Base-by-base conservation (phyloP, 2,797 vertebrate species). In the Sebastes iracundus region DNA sequence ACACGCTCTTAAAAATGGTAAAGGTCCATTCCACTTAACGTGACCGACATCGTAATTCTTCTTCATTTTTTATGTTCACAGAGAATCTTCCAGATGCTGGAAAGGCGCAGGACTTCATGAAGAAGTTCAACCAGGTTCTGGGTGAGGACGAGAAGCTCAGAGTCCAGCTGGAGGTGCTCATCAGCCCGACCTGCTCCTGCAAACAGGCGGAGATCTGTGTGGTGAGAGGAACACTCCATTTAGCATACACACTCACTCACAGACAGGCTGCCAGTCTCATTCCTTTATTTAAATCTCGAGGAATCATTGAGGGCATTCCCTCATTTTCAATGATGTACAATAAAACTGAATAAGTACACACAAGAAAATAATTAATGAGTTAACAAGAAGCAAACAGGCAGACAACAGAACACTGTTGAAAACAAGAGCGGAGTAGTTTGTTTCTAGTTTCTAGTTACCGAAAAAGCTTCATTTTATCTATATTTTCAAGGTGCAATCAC, bases 41-140 rank as follows among this genome's bases (percentile, higher is more conserved):
- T 77, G 16, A 33, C 23, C 9, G 4, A n/a, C 9, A 0, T 32
- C 1, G 13, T 75, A 10, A 52, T 52, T n/a, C 35, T 49, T 67
- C 4, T 66, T 6, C 59, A 30, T 53, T 5, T 53, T n/a, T 33
- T 91, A 63, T 93, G 81, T 83, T 77, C 85, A 25, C 90, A 99
- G 98, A 99, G 93, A 99, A 99, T 90, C 96, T 99, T 62, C 99
- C 98, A 73, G 99, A 99, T 79, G 97, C 98, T 77, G 98, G 99
- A 65, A 99, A 99, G 94, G 98, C 98, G 77, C 98, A 99, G 94
- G 98, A 99, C 95, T 99, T 99, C 94, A 98, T 99, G 96, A 99
- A 99, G 93, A 99, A 97, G 91, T 99, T 99, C 91, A 99, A 99
- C 87, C 99, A 99, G 89, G 98, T 98, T 92, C 96, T 99, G 7